Evolutionary conservation across 2,797 vertebrate species (phyloP), one percentile per base, ranked within the genome.

Genomic region (Spinibarbus caldwelli): DNA sequence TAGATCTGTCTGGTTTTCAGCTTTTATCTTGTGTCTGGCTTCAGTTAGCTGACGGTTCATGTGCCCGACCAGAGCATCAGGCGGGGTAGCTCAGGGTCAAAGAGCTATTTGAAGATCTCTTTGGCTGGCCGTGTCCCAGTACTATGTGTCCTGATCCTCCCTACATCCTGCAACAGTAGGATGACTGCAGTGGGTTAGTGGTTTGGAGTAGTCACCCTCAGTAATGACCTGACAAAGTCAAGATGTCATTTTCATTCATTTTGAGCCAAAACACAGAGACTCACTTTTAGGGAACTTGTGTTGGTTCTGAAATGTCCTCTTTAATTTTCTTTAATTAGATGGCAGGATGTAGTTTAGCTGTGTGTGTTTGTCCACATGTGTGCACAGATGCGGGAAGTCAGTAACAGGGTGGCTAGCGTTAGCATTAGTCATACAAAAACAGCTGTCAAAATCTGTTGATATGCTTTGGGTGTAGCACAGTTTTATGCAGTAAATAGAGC

Each of bases 11-110:
- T 86, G 72, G n/a, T 81, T 68, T 76, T 85, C 68, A 49, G 41
- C 49, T 80, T 83, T 66, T 83, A 62, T 87, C 80, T 83, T 21
- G 36, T 75, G 86, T 75, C 75, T 83, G 86, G 82, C 62, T 87
- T 84, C 43, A 77, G 82, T 81, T 59, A 52, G 47, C 34, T 43
- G 34, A 54, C 2, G 82, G 78, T 71, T 73, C n/a, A 2, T 84
- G 45, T 80, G 77, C 78, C 49, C 14, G 6, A 71, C 31, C 41
- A 71, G 57, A 80, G 84, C 68, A 73, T 72, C 64, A 82, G 54
- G 67, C 34, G 49, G 43, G 49, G 54, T 81, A 85, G 54, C 70
- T 82, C 43, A 52, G 72, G 73, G 82, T 83, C 62, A 76, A 83
- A 77, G 47, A 77, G 82, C 72, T 77, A 54, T 84, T 84, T 84